These are phyloP conservation scores for Danaus plexippus DNA, from an alignment of 1,140 invertebrate species.

Conservation along the genomic window DNA sequence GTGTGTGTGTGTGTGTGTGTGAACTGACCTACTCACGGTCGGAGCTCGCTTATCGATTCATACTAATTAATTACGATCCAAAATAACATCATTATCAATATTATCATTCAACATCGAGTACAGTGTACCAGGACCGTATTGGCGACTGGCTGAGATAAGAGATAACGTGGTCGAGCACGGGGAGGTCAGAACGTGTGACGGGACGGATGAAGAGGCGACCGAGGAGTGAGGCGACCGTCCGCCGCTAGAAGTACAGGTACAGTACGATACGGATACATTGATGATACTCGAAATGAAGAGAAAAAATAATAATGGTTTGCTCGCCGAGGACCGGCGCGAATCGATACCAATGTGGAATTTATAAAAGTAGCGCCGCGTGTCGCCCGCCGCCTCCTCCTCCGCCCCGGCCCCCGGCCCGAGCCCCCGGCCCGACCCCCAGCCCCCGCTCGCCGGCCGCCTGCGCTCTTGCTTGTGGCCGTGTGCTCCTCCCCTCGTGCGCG, in stretches of 20 bases:
- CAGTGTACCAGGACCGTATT: too few species aligned
- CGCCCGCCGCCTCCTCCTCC: constrained; percentile 61
- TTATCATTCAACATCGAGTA: too few species aligned
- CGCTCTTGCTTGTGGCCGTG: constrained; percentile 54
- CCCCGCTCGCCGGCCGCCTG: constrained; percentile 40
- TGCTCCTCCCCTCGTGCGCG: constrained; percentile 31
- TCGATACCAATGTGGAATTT: constrained; percentile 44
- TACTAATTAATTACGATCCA: constrained; percentile 1
- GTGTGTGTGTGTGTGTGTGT: not conserved
- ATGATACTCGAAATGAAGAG: constrained; percentile 23
- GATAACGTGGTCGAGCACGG: too few species aligned
- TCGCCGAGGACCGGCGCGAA: constrained; percentile 24
- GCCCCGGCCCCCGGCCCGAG: constrained; percentile 27
- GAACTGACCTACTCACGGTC: not conserved
- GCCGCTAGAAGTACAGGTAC: constrained; percentile 14
- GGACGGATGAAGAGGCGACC: not conserved
- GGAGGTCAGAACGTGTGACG: too few species aligned
- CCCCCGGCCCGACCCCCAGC: constrained; percentile 8
- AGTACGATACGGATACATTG: too few species aligned
- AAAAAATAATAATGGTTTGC: constrained; percentile 21
- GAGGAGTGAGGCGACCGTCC: too few species aligned
- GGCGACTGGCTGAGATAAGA: too few species aligned
- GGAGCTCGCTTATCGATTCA: not conserved
- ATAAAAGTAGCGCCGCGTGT: constrained; percentile 37
- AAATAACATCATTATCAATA: too few species aligned